phyloP scores from a whole-genome alignment of 2,113 vertebrate species.

The Macquaria australasica region DNA sequence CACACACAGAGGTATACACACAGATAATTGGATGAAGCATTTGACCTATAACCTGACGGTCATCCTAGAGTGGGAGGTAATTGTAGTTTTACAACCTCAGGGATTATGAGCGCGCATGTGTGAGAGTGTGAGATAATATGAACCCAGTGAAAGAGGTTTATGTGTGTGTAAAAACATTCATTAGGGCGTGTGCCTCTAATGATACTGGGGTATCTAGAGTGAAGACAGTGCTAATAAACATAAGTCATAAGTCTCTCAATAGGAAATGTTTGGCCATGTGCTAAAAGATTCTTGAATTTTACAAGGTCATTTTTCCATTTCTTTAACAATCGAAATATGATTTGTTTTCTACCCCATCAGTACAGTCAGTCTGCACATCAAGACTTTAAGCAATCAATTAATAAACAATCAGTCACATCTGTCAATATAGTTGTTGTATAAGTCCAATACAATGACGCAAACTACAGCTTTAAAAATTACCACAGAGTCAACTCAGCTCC shows the following conservation, averaged over 20 bases:
- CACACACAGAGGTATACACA: conserved; percentile 14
- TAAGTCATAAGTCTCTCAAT: background rate
- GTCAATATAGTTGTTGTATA: background rate
- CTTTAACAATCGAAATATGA: background rate
- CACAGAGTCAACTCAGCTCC: background rate
- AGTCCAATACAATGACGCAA: background rate
- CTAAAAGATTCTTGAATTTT: background rate
- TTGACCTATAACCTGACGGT: conserved; percentile 65
- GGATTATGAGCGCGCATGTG: conserved; percentile 37
- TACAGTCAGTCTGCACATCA: background rate
- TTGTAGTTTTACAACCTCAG: conserved; percentile 68
- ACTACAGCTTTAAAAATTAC: background rate
- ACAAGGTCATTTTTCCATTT: background rate
- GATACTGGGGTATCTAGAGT: background rate
- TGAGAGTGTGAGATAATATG: background rate
- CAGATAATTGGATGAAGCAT: conserved; percentile 62
- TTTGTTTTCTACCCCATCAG: background rate
- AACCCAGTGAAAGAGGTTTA: background rate
- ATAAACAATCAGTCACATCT: background rate
- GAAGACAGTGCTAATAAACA: background rate
- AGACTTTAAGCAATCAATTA: background rate
- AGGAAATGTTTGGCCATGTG: background rate
- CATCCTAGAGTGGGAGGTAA: conserved; percentile 60
- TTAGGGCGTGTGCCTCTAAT: background rate
- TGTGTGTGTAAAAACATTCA: conserved; percentile 18